phyloP scores from a whole-genome alignment of 92 coral and sea anemone genomes.

The Galaxea fascicularis region DNA sequence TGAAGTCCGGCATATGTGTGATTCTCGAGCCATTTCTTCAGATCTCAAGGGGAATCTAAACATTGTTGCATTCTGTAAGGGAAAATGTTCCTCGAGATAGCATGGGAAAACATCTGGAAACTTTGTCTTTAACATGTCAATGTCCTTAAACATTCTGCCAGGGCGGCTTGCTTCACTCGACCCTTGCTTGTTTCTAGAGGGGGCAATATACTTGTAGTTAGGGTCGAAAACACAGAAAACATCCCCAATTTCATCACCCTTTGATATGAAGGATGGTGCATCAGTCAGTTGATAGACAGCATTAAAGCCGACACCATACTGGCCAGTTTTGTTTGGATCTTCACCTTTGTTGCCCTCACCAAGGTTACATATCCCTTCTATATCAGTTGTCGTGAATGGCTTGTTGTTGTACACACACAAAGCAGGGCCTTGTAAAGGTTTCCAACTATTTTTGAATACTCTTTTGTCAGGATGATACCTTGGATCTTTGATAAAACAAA shows the following conservation, averaged over 20 bases:
- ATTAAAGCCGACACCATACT: constrained; percentile 91
- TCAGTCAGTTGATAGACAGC: constrained; percentile 92
- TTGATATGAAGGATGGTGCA: constrained; percentile 80
- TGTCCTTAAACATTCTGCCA: constrained; percentile 65
- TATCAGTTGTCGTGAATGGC: constrained; percentile 80
- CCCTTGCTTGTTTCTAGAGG: too few species aligned
- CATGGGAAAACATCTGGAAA: constrained; percentile 81
- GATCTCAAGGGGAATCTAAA: constrained; percentile 77
- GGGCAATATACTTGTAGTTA: constrained; percentile 73
- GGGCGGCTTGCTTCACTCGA: constrained; percentile 69
- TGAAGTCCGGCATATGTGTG: constrained; percentile 29
- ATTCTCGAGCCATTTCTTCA: constrained; percentile 55
- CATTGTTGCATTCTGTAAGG: constrained; percentile 74
- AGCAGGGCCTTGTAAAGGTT: constrained; percentile 92
- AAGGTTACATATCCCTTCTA: constrained; percentile 80
- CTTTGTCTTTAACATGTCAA: constrained; percentile 40
- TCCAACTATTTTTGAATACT: constrained; percentile 82
- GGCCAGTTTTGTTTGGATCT: constrained; percentile 92
- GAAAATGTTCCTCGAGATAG: constrained; percentile 70
- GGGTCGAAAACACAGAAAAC: constrained; percentile 87
- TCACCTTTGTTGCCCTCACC: constrained; percentile 90
- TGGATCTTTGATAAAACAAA: constrained; percentile 88
- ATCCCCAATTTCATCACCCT: constrained; percentile 75
- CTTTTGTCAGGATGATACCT: constrained; percentile 76
- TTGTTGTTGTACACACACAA: constrained; percentile 87